These are phyloP conservation scores for Vannuccia rotundouncinata DNA, from an alignment of 2,888 invertebrate genomes.

Conservation along the genomic window DNA sequence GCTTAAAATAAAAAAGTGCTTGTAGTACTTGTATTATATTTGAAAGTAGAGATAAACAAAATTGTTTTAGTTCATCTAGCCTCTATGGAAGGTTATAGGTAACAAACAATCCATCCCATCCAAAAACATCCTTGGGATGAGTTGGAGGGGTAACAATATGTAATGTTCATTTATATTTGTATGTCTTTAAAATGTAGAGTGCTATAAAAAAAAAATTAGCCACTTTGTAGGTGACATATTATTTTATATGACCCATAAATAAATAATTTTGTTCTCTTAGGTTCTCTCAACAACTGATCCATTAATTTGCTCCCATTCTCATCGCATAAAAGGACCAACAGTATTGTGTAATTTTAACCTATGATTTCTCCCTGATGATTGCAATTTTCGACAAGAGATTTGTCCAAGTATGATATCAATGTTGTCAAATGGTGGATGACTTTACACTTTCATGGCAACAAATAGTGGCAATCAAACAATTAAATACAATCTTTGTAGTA, in stretches of 20 bases:
- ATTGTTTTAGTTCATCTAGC: conserved; percentile 15
- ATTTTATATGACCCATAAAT: too few species aligned
- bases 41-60: conserved; percentile 15
- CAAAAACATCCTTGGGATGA: too few species aligned
- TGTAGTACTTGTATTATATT: conserved; percentile 9
- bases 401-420: not conserved
- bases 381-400: conserved; percentile 17
- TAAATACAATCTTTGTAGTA: conserved; percentile 21
- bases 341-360: conserved; percentile 7
- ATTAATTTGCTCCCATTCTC: conserved; percentile 24
- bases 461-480: conserved; percentile 16
- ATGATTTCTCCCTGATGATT: conserved; percentile 21
- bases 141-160: too few species aligned
- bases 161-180: too few species aligned
- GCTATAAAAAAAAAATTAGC: conserved; percentile 7
- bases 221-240: conserved; percentile 24
- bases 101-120: too few species aligned
- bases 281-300: conserved; percentile 16
- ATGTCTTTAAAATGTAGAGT: too few species aligned
- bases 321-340: conserved; percentile 13
- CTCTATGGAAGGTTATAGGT: conserved; percentile 21
- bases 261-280: not conserved
- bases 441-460: conserved; percentile 24
- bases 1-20: conserved; percentile 16
- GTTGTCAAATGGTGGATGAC: conserved; percentile 21